phyloP scores from a whole-genome alignment of 2,797 vertebrate genomes.

The Cirrhinus molitorella region DNA sequence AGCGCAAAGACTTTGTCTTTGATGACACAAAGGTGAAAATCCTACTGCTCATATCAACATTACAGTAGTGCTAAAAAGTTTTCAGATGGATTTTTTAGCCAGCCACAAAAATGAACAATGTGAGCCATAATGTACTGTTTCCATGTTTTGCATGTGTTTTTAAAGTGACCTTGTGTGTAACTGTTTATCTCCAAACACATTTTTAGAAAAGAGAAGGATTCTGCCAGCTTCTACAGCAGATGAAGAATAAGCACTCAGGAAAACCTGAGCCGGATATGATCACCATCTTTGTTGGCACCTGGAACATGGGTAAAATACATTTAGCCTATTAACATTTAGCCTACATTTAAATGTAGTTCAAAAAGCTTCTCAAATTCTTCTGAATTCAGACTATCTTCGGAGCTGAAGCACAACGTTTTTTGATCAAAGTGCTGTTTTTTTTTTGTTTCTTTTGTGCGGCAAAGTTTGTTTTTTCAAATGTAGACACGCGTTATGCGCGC shows the following conservation, averaged over 20 bases:
- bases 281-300: conserved; percentile 96
- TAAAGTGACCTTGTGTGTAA: conserved; percentile 4
- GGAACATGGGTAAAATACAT: conserved; percentile 93
- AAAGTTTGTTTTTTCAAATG: too few relatives aligned
- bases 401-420: not conserved
- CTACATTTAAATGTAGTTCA: not conserved
- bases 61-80: not conserved
- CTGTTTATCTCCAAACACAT: conserved; percentile 51
- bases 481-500: too few relatives aligned
- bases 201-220: conserved; percentile 96
- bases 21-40: conserved; percentile 90
- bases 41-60: not conserved
- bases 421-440: not conserved
- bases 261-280: conserved; percentile 98
- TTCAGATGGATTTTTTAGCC: not conserved
- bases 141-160: not conserved
- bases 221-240: conserved; percentile 97
- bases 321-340: not conserved
- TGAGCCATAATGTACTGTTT: not conserved
- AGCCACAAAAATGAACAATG: not conserved
- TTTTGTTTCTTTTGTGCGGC: not conserved
- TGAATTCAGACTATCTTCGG: not conserved
- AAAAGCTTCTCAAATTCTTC: not conserved
- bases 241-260: conserved; percentile 97
- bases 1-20: conserved; percentile 92